These are phyloP conservation scores for Zoanthus solanderi DNA, from an alignment of 92 coral and sea anemone species.

Conservation along the genomic window DNA sequence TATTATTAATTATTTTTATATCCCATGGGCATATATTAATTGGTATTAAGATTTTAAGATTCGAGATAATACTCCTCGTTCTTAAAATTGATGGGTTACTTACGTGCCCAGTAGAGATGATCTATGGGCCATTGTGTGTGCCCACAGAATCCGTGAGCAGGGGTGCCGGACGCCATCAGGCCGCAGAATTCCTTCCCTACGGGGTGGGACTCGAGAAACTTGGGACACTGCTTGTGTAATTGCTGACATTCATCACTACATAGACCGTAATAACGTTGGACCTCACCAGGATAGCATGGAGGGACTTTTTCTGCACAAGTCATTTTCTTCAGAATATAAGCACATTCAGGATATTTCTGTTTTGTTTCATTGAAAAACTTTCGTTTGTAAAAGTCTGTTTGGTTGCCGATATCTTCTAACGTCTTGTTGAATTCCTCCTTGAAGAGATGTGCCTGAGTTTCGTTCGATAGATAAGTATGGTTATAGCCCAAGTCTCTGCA, in stretches of 20 bases:
- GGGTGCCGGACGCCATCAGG: slow-evolving; percentile 23
- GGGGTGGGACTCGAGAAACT: slow-evolving; percentile 22
- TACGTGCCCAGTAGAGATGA: slow-evolving; percentile 11
- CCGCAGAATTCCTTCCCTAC: slow-evolving; percentile 6
- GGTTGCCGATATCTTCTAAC: slow-evolving; percentile 12
- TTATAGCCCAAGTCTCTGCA: slow-evolving; percentile 25
- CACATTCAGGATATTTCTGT: slow-evolving; percentile 18
- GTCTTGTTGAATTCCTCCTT: slow-evolving; percentile 25
- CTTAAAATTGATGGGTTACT: not conserved
- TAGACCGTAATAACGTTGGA: slow-evolving; percentile 33
- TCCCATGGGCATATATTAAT: too few species aligned
- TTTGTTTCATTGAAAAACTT: slow-evolving; percentile 30
- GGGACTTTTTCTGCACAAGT: slow-evolving; percentile 14
- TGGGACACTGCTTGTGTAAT: slow-evolving; percentile 34
- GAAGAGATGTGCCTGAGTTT: not conserved
- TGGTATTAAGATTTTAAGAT: too few species aligned
- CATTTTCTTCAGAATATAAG: slow-evolving; percentile 40
- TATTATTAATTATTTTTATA: too few species aligned
- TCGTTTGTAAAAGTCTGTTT: slow-evolving; percentile 23
- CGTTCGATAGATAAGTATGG: slow-evolving; percentile 40
- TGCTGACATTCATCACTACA: slow-evolving; percentile 37
- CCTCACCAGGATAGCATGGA: slow-evolving; percentile 41
- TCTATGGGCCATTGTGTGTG: slow-evolving; percentile 40
- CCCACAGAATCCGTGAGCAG: slow-evolving; percentile 26
- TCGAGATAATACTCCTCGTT: too few species aligned